A percentile compares a stretch with the other conserved stretches of the same genome.
Conservation (phyloP, 2,797 vertebrate genomes). For the Garrulus glandarius region DNA sequence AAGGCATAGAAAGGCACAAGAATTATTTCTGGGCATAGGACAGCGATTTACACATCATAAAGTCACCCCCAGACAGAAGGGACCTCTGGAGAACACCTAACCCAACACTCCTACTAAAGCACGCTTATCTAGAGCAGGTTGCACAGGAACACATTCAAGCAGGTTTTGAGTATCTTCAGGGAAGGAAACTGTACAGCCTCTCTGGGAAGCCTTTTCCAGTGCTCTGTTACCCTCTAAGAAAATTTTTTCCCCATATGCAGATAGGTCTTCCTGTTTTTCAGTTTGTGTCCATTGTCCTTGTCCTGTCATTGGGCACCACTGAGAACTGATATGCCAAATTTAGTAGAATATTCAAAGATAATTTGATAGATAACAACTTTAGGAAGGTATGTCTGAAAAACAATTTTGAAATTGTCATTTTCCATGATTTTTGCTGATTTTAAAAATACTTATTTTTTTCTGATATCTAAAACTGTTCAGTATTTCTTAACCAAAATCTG, state of each 20-base stretch:
- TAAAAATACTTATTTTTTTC: not conserved
- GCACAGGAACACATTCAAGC: not conserved
- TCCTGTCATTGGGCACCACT: not conserved
- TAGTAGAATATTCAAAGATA: not conserved
- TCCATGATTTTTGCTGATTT: not conserved
- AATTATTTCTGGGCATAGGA: no score
- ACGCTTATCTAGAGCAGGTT: not conserved
- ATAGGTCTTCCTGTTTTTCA: not conserved
- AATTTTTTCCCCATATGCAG: not conserved
- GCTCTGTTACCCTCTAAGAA: not conserved
- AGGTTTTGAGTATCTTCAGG: not conserved
- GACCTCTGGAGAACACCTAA: not conserved
- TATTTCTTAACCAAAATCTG: not conserved
- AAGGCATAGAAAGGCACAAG: no score
- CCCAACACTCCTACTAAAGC: not conserved
- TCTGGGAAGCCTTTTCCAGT: not conserved
- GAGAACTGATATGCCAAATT: not conserved
- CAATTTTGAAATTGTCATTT: not conserved
- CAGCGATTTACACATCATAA: no score
- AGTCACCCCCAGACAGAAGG: not conserved
- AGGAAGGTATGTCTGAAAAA: not conserved
- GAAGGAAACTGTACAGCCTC: not conserved
- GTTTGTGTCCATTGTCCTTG: not conserved
- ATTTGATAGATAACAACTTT: not conserved
- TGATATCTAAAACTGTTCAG: not conserved